Evolutionary conservation across 2,113 vertebrate genomes (phyloP).

Genomic region (Thunnus thynnus): DNA sequence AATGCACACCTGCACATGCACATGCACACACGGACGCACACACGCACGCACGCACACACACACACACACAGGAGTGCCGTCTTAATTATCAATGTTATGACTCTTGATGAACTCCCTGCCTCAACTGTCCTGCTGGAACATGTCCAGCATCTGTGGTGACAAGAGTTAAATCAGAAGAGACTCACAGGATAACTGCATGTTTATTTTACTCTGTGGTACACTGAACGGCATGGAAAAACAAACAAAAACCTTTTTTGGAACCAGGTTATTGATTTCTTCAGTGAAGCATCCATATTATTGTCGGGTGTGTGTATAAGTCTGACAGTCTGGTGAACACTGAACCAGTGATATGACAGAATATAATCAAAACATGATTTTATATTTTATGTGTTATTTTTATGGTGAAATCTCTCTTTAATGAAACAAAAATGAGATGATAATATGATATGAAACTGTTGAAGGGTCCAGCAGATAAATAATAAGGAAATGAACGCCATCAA

Average conservation of each 20-base stretch:
- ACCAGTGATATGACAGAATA: conserved; percentile 17
- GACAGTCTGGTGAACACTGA: conserved; percentile 1
- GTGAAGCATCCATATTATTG: conserved; percentile 35
- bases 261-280: conserved; percentile 21
- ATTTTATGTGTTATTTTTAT: neutral
- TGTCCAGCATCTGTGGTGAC: neutral
- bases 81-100: neutral
- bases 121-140: neutral
- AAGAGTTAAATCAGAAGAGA: conserved; percentile 17
- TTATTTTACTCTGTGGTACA: conserved; percentile 54
- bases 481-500: neutral
- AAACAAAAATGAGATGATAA: conserved; percentile 15
- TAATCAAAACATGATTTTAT: conserved; percentile 1
- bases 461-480: too few relatives aligned
- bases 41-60: neutral
- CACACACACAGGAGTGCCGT: neutral
- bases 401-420: neutral
- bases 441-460: conserved; percentile 11
- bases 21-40: too few relatives aligned
- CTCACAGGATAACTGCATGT: conserved; percentile 32
- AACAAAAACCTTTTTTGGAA: conserved; percentile 43
- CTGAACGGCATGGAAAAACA: conserved; percentile 28
- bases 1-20: too few relatives aligned
- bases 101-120: neutral
- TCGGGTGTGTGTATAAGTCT: conserved; percentile 8